Conservation (phyloP, 2,113 vertebrate species). For the Synodontis membranacea region DNA sequence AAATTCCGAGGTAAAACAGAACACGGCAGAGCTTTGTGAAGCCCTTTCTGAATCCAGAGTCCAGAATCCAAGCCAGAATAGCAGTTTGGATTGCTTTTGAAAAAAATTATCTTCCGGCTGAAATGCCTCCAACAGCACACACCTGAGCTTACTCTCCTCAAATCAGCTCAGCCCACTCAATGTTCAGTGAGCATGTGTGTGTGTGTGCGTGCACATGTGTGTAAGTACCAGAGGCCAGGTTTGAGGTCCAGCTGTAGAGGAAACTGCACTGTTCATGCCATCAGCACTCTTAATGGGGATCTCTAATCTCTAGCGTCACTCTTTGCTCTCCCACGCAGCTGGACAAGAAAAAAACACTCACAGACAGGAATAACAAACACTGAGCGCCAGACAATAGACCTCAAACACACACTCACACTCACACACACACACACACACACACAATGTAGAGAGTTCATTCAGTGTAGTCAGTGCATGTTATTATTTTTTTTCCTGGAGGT, state of each 20-base stretch:
- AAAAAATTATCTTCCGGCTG: background rate
- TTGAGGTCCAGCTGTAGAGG: conserved; percentile 72
- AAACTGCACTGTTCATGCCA: conserved; percentile 67
- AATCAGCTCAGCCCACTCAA: background rate
- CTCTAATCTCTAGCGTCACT: conserved; percentile 54
- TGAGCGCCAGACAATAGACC: conserved; percentile 41
- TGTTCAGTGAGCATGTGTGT: background rate
- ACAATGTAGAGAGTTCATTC: background rate
- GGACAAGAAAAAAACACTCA: conserved; percentile 56
- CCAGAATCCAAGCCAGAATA: background rate
- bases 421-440: conserved; percentile 32
- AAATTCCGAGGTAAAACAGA: background rate
- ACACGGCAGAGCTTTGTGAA: background rate
- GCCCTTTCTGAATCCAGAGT: no score
- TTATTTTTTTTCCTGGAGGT: background rate
- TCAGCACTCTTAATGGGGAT: conserved; percentile 61
- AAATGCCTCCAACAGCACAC: background rate
- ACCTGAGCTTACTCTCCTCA: background rate
- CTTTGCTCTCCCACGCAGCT: conserved; percentile 36
- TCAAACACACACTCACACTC: conserved; percentile 8
- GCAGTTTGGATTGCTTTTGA: background rate
- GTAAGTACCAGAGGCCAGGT: conserved; percentile 41
- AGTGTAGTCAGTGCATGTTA: background rate
- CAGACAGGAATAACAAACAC: conserved; percentile 43
- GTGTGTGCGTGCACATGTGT: conserved; percentile 17